Conservation (phyloP, 2,888 invertebrate species). For the Cryptocheilus praepositus region DNA sequence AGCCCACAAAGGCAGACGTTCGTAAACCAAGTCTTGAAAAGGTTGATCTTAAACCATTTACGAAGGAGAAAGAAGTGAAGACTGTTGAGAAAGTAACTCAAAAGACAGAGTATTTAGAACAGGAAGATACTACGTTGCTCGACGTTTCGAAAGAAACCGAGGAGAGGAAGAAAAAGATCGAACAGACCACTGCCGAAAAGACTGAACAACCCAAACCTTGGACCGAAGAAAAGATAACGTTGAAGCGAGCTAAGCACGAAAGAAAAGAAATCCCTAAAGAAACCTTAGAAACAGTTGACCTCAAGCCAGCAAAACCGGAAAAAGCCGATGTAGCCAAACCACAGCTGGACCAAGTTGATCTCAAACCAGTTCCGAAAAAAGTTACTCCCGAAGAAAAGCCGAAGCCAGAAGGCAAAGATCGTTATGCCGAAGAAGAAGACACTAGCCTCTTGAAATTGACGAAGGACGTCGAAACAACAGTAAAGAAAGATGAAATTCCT, state of each 20-base stretch:
- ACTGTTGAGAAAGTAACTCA: slow-evolving; percentile 75
- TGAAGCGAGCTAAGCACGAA: slow-evolving; percentile 76
- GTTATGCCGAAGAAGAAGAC: slow-evolving; percentile 67
- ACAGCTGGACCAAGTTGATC: slow-evolving; percentile 76
- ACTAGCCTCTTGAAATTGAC: slow-evolving; percentile 36
- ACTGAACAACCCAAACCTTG: slow-evolving; percentile 73
- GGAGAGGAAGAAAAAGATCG: slow-evolving; percentile 14
- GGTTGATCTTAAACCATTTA: slow-evolving; percentile 57
- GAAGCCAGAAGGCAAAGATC: slow-evolving; percentile 33
- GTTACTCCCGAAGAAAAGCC: slow-evolving; percentile 21
- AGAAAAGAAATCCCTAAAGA: slow-evolving; percentile 74
- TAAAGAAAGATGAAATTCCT: slow-evolving; percentile 35
- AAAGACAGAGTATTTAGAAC: slow-evolving; percentile 54
- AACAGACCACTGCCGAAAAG: slow-evolving; percentile 75
- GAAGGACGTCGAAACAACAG: slow-evolving; percentile 15
- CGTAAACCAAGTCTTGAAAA: slow-evolving; percentile 60
- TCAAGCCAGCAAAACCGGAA: slow-evolving; percentile 78
- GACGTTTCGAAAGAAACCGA: slow-evolving; percentile 16
- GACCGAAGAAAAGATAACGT: slow-evolving; percentile 63
- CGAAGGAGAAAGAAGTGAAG: slow-evolving; percentile 62
- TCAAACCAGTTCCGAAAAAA: slow-evolving; percentile 74
- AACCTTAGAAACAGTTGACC: slow-evolving; percentile 75
- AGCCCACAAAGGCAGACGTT: slow-evolving; percentile 70
- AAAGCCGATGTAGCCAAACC: slow-evolving; percentile 45
- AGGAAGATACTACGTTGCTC: slow-evolving; percentile 45